Percentiles rank a stretch among this genome's conserved stretches.
These are phyloP conservation scores for Ooceraea biroi DNA, from an alignment of 1,140 invertebrate genomes.

Conservation along the genomic window DNA sequence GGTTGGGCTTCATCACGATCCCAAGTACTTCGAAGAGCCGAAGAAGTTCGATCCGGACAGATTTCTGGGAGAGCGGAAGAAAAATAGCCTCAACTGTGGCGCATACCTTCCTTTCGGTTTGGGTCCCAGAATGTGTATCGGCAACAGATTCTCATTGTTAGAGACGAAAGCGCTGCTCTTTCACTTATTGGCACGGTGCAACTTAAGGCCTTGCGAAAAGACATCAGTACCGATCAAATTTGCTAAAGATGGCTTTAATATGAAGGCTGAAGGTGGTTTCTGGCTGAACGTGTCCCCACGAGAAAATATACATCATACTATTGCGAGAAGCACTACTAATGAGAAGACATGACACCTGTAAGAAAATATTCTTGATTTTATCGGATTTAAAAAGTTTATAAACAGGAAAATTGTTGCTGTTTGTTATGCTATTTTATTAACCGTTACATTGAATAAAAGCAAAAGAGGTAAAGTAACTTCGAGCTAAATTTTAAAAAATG, in stretches of 20 bases:
- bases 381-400: no score
- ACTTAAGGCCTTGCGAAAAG: conserved; percentile 83
- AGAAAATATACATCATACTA: not conserved
- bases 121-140: conserved; percentile 85
- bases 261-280: conserved; percentile 75
- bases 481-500: no score
- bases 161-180: conserved; percentile 86
- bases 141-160: conserved; percentile 87
- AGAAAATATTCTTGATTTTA: no score
- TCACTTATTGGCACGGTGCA: conserved; percentile 87
- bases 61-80: conserved; percentile 84
- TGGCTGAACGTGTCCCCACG: conserved; percentile 76
- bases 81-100: conserved; percentile 64
- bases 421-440: no score
- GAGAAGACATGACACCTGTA: not conserved
- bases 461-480: no score
- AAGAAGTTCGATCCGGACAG: conserved; percentile 86
- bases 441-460: no score
- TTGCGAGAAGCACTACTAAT: not conserved
- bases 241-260: conserved; percentile 59
- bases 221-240: conserved; percentile 77
- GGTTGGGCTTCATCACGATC: conserved; percentile 84
- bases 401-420: no score
- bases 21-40: conserved; percentile 86
- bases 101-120: conserved; percentile 81